phyloP scores from a whole-genome alignment of 2,888 invertebrate genomes.

The Rosalia funebris region DNA sequence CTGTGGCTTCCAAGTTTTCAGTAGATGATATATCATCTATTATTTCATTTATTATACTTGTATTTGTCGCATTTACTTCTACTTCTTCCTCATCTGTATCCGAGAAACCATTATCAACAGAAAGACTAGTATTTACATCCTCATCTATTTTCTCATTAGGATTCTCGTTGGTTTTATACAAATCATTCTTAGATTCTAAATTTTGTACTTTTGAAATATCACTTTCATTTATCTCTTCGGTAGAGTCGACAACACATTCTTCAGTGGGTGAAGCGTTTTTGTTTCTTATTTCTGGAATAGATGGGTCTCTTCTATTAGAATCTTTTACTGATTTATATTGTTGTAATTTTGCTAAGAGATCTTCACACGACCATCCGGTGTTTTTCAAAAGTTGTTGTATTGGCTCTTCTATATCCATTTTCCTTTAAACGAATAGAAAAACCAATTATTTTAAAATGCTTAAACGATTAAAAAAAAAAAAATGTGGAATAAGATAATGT shows the following conservation, averaged over 20 bases:
- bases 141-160: neutral
- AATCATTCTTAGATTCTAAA: neutral
- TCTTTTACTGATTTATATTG: conserved; percentile 40
- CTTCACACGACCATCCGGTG: conserved; percentile 55
- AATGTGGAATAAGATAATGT: no score
- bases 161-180: neutral
- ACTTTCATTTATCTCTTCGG: conserved; percentile 3
- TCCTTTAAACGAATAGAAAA: conserved; percentile 36
- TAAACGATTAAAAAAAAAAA: no score
- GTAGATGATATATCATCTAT: conserved; percentile 26
- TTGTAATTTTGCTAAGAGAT: conserved; percentile 50
- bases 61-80: conserved; percentile 27
- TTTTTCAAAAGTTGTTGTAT: conserved; percentile 51
- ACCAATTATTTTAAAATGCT: no score
- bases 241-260: conserved; percentile 3
- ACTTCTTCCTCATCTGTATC: conserved; percentile 34
- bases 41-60: conserved; percentile 32
- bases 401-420: conserved; percentile 48
- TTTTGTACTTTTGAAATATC: neutral
- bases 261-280: neutral
- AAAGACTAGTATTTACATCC: neutral
- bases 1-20: neutral
- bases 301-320: neutral
- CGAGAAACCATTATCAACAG: conserved; percentile 26
- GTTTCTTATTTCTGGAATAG: neutral